Evolutionary conservation across 1,140 invertebrate genomes (phyloP).

Genomic region (Teleogryllus occipitalis): DNA sequence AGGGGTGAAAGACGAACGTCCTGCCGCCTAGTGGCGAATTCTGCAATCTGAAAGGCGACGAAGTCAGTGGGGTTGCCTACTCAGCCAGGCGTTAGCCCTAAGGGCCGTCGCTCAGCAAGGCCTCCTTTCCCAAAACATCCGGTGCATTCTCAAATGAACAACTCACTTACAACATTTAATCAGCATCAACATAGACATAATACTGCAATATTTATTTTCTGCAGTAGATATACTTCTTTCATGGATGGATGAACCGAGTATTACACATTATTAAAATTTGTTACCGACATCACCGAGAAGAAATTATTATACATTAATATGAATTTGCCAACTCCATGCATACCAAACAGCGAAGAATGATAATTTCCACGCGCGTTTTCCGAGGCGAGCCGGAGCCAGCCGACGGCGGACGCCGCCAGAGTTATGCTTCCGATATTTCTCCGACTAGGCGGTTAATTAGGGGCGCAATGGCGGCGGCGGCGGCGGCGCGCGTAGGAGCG

Average conservation of each 20-base stretch:
- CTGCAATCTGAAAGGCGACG: neutral
- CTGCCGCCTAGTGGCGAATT: neutral
- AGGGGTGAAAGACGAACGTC: neutral
- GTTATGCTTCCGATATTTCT: constrained; percentile 4
- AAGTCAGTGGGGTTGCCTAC: neutral
- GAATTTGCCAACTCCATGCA: neutral
- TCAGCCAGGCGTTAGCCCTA: neutral
- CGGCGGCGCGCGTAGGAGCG: too few relatives aligned
- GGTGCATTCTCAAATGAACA: neutral
- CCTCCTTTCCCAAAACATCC: too few relatives aligned
- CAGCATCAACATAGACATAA: too few relatives aligned
- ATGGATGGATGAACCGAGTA: neutral
- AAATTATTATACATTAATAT: neutral
- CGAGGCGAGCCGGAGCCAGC: neutral
- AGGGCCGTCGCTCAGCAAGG: neutral
- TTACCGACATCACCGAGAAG: neutral
- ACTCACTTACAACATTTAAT: neutral
- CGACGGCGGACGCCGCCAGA: neutral
- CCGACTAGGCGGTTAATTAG: neutral
- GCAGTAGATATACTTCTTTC: too few relatives aligned
- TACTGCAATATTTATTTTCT: too few relatives aligned
- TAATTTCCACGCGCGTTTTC: neutral
- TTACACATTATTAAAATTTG: neutral
- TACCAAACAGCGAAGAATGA: neutral
- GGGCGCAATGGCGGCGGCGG: neutral